Percentiles rank a stretch among this genome's conserved stretches.
These are phyloP conservation scores for Tokudaia tokunoshimensis DNA, from an alignment of 2,797 vertebrate species.

Conservation along the genomic window DNA sequence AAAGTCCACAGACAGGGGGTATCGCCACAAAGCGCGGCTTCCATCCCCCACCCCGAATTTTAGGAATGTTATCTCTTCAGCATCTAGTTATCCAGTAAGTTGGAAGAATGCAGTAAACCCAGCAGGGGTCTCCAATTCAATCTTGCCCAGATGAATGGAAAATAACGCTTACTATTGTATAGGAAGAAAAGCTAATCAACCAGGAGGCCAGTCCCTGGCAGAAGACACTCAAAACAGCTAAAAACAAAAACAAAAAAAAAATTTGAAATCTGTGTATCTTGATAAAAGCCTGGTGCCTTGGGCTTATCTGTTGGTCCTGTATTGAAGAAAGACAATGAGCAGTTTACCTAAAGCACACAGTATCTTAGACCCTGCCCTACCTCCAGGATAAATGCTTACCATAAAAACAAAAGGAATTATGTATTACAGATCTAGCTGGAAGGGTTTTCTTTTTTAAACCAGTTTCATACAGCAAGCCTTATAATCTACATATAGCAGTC, in stretches of 20 bases:
- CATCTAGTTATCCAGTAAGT: constrained; percentile 92
- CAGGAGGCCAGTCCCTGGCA: constrained; percentile 75
- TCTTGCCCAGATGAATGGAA: constrained; percentile 90
- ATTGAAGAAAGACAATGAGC: constrained; percentile 64
- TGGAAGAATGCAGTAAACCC: constrained; percentile 91
- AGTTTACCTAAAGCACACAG: constrained; percentile 59
- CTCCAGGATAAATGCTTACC: constrained; percentile 18
- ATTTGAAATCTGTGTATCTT: constrained; percentile 68
- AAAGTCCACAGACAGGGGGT: constrained; percentile 81
- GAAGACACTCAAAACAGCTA: constrained; percentile 57
- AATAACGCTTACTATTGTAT: constrained; percentile 87
- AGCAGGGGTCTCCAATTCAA: constrained; percentile 90
- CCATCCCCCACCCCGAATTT: constrained; percentile 89
- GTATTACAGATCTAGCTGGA: not conserved
- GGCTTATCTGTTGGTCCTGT: constrained; percentile 54
- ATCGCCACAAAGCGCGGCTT: constrained; percentile 58
- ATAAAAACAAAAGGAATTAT: constrained; percentile 71
- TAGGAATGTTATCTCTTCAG: constrained; percentile 92
- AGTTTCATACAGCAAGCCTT: not conserved
- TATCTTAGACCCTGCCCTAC: constrained; percentile 34
- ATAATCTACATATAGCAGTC: not conserved
- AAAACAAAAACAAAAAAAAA: constrained; percentile 26
- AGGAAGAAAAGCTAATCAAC: constrained; percentile 80
- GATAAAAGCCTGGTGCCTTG: constrained; percentile 52
- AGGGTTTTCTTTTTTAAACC: not conserved